phyloP scores from a whole-genome alignment of 2,888 invertebrate genomes.

The Drosophila incognita region DNA sequence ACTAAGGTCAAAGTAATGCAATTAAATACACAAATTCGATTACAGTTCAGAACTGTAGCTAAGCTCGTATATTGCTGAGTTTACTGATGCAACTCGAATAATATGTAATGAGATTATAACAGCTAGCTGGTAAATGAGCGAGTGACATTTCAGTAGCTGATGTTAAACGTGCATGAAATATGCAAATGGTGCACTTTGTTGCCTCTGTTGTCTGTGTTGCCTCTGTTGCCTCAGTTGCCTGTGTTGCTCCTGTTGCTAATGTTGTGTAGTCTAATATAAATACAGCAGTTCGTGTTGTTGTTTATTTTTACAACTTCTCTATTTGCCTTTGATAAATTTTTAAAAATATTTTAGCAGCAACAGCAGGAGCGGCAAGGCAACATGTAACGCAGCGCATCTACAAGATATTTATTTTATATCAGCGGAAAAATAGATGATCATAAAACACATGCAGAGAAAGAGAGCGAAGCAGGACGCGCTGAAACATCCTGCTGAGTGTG shows the following conservation, averaged over 20 bases:
- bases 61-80: neutral
- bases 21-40: neutral
- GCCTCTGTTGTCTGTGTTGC: neutral
- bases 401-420: conserved; percentile 81
- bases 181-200: conserved; percentile 70
- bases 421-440: conserved; percentile 80
- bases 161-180: conserved; percentile 76
- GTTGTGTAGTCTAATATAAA: conserved; percentile 15
- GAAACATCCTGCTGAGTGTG: conserved; percentile 72
- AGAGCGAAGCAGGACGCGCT: conserved; percentile 25
- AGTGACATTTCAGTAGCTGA: conserved; percentile 63
- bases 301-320: conserved; percentile 70
- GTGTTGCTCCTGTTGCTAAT: conserved; percentile 27
- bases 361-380: conserved; percentile 19
- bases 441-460: conserved; percentile 75
- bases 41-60: neutral
- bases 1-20: neutral
- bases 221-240: conserved; percentile 7
- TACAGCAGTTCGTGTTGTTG: conserved; percentile 33
- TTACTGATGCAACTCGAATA: conserved; percentile 7
- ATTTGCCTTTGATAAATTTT: conserved; percentile 80
- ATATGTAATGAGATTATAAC: conserved; percentile 20
- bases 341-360: conserved; percentile 74
- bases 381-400: conserved; percentile 70
- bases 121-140: conserved; percentile 12